Percentiles rank a stretch among this genome's conserved stretches.
phyloP scores from a whole-genome alignment of 2,888 invertebrate species.

The Poecilus cupreus region DNA sequence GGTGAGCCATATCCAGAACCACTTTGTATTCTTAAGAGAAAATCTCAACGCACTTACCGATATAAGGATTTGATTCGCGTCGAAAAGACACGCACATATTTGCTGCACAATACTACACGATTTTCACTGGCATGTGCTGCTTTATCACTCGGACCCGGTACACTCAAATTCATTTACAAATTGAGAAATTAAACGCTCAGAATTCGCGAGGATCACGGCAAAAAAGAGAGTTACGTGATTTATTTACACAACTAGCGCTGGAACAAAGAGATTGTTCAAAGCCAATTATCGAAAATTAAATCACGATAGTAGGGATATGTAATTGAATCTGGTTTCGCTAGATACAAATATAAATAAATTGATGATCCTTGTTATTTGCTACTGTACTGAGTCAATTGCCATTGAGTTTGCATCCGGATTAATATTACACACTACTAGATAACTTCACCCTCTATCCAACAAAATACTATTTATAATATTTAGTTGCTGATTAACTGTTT shows the following conservation, averaged over 20 bases:
- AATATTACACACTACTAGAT: background rate
- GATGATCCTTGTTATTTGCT: constrained; percentile 9
- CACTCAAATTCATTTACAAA: background rate
- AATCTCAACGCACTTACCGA: constrained; percentile 38
- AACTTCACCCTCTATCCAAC: background rate
- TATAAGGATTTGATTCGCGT: constrained; percentile 14
- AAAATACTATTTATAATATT: constrained; percentile 1
- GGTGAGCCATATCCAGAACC: constrained; percentile 43
- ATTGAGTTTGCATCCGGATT: constrained; percentile 11
- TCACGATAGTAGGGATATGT: constrained; percentile 18
- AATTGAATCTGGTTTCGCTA: constrained; percentile 10
- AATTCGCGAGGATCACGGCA: background rate
- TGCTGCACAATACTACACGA: background rate
- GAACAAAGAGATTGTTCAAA: constrained; percentile 19
- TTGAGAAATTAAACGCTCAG: constrained; percentile 24
- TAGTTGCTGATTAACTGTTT: constrained; percentile 12
- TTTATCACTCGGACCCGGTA: background rate
- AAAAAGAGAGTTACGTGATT: constrained; percentile 3
- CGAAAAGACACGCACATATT: constrained; percentile 18
- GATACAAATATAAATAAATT: background rate
- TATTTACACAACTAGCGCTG: constrained; percentile 14
- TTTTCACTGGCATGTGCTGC: background rate
- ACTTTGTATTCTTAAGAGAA: constrained; percentile 44
- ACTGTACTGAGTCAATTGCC: background rate
- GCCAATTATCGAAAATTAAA: constrained; percentile 29